Evolutionary conservation across 92 coral and sea anemone genomes (phyloP), one percentile per base, ranked within the genome.

Genomic region (Palythoa caribaeorum): DNA sequence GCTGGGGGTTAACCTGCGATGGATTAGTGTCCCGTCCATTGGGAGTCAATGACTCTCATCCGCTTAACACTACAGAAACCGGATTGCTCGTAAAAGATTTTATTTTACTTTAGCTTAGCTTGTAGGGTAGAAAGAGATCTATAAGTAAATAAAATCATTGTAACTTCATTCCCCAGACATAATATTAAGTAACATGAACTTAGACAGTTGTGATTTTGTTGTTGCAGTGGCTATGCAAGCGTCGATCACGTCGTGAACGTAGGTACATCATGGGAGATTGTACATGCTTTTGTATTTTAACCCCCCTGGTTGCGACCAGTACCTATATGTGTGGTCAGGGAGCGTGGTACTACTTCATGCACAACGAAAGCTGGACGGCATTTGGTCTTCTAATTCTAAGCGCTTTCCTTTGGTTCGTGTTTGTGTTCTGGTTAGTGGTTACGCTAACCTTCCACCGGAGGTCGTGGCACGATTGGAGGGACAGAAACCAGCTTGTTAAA

Each of bases 281-380:
- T 21, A 37, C 85, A 0, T 97, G 99, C 79, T 91, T 97, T 53
- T 53, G 93, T 6, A 84, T 97, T 44, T 91, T 97, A 11, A 90
- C 97, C 14, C 99, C 99, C 12, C 65, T 97, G 76, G 97, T 93
- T 1, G 76, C 92, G 11, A 90, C 91, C 12, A 95, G 98, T 77
- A 93, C 97, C 5, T 94, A 91, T 16, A 94, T 97, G n/a, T 97
- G 99, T 36, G 93, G 89, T 2, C 93, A 95, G 76, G 99, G 99
- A 38, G 94, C 99, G 52, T 94, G 93, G 91, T 90, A 97, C 90
- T 97, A 97, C 84, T 90, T 95, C 79, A 59, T 76, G 40, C 50
- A 91, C 71, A 91, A 92, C 51, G 92, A 92, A 15, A 71, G 84
- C 76, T 90, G 96, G 96, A 90, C 94, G 19, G 98, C 96, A 1